phyloP scores from a whole-genome alignment of 2,113 vertebrate species.

The Cynoglossus semilaevis region DNA sequence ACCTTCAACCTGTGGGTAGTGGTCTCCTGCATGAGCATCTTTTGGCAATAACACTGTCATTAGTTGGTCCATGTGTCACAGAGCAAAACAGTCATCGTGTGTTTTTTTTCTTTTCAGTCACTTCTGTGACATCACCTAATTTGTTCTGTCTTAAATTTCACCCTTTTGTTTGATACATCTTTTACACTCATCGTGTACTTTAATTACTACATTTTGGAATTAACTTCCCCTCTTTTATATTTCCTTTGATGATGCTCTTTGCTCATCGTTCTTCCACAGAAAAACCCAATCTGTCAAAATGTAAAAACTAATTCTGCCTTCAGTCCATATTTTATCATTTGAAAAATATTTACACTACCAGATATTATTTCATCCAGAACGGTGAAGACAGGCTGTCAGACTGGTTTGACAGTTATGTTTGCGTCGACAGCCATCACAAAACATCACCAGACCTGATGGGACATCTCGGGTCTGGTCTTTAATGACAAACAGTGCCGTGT shows the following conservation, averaged over 20 bases:
- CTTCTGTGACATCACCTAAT: too few relatives aligned
- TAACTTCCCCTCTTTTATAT: neutral
- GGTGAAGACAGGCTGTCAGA: neutral
- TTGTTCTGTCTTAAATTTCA: conserved; percentile 9
- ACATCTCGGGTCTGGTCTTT: too few relatives aligned
- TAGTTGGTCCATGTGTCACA: conserved; percentile 13
- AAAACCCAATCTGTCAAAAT: neutral
- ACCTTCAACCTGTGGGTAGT: neutral
- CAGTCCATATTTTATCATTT: neutral
- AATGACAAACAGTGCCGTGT: too few relatives aligned
- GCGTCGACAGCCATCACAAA: neutral
- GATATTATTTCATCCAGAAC: conserved; percentile 8
- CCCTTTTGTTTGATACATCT: neutral
- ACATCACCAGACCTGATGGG: too few relatives aligned
- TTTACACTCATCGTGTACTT: neutral
- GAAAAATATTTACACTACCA: neutral
- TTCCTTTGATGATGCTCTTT: neutral
- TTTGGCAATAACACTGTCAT: conserved; percentile 40
- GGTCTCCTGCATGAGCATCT: conserved; percentile 20
- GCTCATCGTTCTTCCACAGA: too few relatives aligned
- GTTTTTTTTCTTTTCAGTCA: too few relatives aligned
- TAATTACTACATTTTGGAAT: neutral
- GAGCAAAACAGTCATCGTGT: too few relatives aligned
- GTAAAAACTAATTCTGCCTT: neutral
- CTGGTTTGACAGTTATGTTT: conserved; percentile 2